Evolutionary conservation across 1,140 invertebrate genomes (phyloP), one percentile per base, ranked within the genome.

Genomic region (Mamestra configurata): DNA sequence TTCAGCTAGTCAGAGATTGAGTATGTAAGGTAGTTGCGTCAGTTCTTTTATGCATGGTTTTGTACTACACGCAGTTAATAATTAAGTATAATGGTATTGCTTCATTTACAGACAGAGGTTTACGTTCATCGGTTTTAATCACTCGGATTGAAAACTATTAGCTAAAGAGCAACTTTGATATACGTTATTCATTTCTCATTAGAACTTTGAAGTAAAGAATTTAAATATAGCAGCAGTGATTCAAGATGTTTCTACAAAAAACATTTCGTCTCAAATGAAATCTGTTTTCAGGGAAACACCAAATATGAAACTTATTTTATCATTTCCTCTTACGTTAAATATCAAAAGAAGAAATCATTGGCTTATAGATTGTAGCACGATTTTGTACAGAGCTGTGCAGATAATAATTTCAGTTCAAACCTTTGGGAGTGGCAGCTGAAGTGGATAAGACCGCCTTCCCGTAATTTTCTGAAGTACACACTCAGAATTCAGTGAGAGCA

Each of bases 401-500:
- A 88, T 88, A 86, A 90, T 89, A 89, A 91, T 89, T 90, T 88
- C 73, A 88, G 81, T 91, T 82, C 83, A 88, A 89, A 88, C 86
- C 87, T 90, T 90, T 88, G 89, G 79, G 82, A 91, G 89, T 88
- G 88, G 85, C 85, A 87, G 85, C 77, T 89, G 81, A 86, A 93
- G 91, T 82, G 92, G 90, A 88, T 88, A 87, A 90, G 90, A 86
- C 91, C 88, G 88, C 88, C 90, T 90, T 91, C 86, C 88, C 88
- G 89, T 93, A 93, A 94, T 94, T 92, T 93, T 92, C 89, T 92
- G 89, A 86, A 94, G 92, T 89, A 82, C 83, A 86, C 86, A 82
- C 90, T 92, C 86, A 82, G 86, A 88, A 90, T 89, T 89, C 89
- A 91, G 86, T 86, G 86, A 93, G 91, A 89, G 90, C 82, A 87